A percentile compares a stretch with the other conserved stretches of the same genome.
Evolutionary conservation across 2,888 invertebrate species (phyloP).

Genomic region (Cephalotes varians): DNA sequence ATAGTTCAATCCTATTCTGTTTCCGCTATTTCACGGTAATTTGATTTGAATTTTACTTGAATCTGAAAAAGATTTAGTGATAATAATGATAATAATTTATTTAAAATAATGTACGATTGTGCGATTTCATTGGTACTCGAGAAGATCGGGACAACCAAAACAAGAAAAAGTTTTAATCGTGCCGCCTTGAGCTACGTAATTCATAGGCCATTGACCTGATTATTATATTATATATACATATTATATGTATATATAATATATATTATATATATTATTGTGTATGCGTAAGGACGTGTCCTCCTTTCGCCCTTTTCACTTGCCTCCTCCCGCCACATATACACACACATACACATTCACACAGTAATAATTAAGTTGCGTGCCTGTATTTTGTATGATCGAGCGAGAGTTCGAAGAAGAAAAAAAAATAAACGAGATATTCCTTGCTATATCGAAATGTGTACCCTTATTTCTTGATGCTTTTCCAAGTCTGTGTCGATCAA

Average conservation of each 20-base stretch:
- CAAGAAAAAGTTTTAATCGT: conserved; percentile 51
- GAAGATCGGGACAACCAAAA: conserved; percentile 14
- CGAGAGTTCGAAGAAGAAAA: conserved; percentile 78
- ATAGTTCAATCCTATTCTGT: neutral
- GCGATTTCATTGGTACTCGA: conserved; percentile 24
- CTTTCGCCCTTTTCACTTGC: conserved; percentile 50
- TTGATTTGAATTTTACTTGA: neutral
- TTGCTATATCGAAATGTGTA: conserved; percentile 83
- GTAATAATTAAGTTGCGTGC: conserved; percentile 83
- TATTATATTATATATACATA: conserved; percentile 54
- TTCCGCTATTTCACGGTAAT: neutral
- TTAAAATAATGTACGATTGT: conserved; percentile 8
- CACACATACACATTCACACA: neutral
- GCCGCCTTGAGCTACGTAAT: conserved; percentile 67
- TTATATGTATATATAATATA: conserved; percentile 22
- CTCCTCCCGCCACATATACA: conserved; percentile 10
- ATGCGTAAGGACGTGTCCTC: conserved; percentile 59
- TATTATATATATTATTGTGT: conserved; percentile 25
- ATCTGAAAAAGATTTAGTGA: neutral
- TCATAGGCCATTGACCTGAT: conserved; percentile 71
- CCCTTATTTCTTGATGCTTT: conserved; percentile 86
- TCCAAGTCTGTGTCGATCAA: conserved; percentile 86
- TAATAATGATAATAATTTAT: conserved; percentile 14
- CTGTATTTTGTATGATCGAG: conserved; percentile 85
- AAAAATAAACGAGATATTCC: conserved; percentile 83